A percentile compares a stretch with the other conserved stretches of the same genome.
These are phyloP conservation scores for Eilema sororculum DNA, from an alignment of 2,888 invertebrate genomes.

Conservation along the genomic window DNA sequence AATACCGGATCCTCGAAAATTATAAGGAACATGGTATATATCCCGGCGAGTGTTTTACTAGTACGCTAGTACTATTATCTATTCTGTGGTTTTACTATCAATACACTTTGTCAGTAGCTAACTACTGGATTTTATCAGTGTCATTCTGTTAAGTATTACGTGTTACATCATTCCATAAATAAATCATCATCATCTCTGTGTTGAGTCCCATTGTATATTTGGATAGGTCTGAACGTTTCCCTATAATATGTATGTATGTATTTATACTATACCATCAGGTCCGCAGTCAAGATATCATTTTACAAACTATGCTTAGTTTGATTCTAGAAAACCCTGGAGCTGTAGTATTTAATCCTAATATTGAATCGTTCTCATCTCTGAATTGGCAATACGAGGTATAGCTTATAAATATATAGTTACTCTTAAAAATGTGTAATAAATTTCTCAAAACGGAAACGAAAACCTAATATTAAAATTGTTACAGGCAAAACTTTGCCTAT, in stretches of 20 bases:
- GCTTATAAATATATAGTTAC: not conserved
- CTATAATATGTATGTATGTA: not conserved
- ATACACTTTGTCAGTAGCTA: not conserved
- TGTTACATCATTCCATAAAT: not conserved
- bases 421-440: not conserved
- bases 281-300: not conserved
- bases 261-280: too few relatives aligned
- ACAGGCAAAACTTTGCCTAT: conserved; percentile 35
- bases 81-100: too few relatives aligned
- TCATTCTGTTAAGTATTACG: not conserved
- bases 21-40: too few relatives aligned
- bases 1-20: too few relatives aligned
- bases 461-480: conserved; percentile 19
- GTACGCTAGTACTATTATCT: too few relatives aligned
- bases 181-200: not conserved
- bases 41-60: too few relatives aligned
- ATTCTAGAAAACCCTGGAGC: too few relatives aligned
- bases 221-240: not conserved
- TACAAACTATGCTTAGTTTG: not conserved
- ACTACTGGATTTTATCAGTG: not conserved
- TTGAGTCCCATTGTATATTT: too few relatives aligned
- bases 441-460: not conserved
- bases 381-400: not conserved
- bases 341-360: too few relatives aligned
- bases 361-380: not conserved